Percentiles rank a stretch among this genome's conserved stretches.
These are phyloP conservation scores for Myotis brandtii DNA, from an alignment of 2,113 vertebrate species.

Conservation along the genomic window DNA sequence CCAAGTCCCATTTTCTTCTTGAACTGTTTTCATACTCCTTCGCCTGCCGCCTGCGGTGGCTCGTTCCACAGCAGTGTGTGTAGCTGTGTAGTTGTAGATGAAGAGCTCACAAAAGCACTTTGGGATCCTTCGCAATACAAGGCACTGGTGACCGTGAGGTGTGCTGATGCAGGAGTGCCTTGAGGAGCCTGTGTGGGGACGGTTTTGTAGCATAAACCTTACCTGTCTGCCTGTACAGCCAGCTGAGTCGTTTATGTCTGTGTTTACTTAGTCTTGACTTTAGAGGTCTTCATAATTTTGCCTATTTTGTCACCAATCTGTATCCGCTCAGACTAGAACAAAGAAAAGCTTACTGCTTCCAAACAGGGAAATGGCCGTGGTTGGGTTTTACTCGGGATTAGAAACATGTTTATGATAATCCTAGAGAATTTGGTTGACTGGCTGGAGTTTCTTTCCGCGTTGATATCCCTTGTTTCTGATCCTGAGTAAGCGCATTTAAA, in stretches of 20 bases:
- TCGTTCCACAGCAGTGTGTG: slow-evolving; percentile 39
- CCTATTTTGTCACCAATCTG: background rate
- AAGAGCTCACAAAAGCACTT: slow-evolving; percentile 76
- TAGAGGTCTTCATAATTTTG: background rate
- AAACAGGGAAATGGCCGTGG: background rate
- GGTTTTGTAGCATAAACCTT: background rate
- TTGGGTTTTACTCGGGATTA: slow-evolving; percentile 38
- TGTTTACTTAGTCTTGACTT: background rate
- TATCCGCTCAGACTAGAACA: background rate
- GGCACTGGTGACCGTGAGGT: slow-evolving; percentile 54
- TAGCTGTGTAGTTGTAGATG: background rate
- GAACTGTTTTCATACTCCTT: background rate
- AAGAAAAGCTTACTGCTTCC: background rate
- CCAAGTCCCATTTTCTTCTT: slow-evolving; percentile 29
- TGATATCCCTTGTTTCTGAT: slow-evolving; percentile 51
- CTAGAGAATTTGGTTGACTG: background rate
- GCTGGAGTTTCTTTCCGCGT: background rate
- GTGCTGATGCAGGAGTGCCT: slow-evolving; percentile 7
- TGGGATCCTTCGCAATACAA: slow-evolving; percentile 84
- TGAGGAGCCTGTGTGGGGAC: slow-evolving; percentile 71
- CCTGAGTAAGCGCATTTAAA: slow-evolving; percentile 45
- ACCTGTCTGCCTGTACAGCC: slow-evolving; percentile 46
- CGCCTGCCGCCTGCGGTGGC: background rate
- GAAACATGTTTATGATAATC: background rate
- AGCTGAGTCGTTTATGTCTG: background rate